Percentiles rank a stretch among this genome's conserved stretches.
Evolutionary conservation across 2,888 invertebrate genomes (phyloP).

Genomic region (Selenia dentaria): DNA sequence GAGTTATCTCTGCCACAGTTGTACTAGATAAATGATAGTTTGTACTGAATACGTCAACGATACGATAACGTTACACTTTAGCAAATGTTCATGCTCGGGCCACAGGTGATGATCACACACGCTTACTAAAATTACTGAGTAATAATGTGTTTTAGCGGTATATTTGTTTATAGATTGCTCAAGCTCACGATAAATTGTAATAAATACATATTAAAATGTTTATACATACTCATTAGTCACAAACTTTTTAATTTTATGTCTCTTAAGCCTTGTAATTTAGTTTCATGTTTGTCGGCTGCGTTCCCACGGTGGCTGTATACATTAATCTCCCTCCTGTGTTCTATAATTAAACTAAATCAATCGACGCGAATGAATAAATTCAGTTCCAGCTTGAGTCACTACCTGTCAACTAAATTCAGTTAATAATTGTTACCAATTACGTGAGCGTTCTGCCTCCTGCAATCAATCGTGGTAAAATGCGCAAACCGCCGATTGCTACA

Average conservation of each 20-base stretch:
- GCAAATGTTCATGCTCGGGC: no score
- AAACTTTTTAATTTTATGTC: constrained; percentile 1
- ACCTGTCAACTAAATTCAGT: constrained; percentile 73
- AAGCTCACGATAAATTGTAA: not conserved
- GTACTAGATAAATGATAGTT: no score
- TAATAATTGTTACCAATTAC: constrained; percentile 79
- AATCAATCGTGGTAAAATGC: constrained; percentile 59
- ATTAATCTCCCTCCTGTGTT: constrained; percentile 28
- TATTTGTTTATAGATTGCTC: constrained; percentile 27
- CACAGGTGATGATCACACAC: constrained; percentile 56
- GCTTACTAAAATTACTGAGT: no score
- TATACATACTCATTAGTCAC: constrained; percentile 5
- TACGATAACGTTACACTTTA: no score
- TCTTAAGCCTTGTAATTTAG: constrained; percentile 18
- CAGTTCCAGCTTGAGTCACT: constrained; percentile 42
- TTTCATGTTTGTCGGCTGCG: constrained; percentile 22
- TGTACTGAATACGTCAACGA: no score
- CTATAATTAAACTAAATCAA: constrained; percentile 41
- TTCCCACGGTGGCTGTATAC: constrained; percentile 30
- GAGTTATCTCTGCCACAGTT: no score
- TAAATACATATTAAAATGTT: no score
- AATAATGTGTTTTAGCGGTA: constrained; percentile 21
- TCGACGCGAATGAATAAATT: constrained; percentile 57
- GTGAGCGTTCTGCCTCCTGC: constrained; percentile 66
- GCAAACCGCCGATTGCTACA: constrained; percentile 49